A percentile compares a stretch with the other conserved stretches of the same genome.
Conservation (phyloP, 2,888 invertebrate genomes). For the Papilio elwesi region DNA sequence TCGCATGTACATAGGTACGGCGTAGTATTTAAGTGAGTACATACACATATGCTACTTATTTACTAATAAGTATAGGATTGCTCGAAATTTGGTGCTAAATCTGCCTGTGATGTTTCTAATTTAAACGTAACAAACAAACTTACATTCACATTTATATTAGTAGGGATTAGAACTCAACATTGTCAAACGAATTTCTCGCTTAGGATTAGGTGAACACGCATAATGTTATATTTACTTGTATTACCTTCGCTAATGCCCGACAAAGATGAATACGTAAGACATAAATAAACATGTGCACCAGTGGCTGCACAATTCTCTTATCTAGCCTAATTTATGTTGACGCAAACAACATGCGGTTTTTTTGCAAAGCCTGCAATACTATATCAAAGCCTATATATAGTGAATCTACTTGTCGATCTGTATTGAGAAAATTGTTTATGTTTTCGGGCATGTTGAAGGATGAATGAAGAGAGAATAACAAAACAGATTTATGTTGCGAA, state of each 20-base stretch:
- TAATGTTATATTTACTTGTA: background rate
- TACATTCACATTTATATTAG: too few species aligned
- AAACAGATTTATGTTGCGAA: too few species aligned
- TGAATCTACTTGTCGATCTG: background rate
- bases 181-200: too few species aligned
- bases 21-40: constrained; percentile 15
- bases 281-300: constrained; percentile 28
- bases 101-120: too few species aligned
- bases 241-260: background rate
- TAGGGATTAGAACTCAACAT: too few species aligned
- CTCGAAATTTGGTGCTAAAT: too few species aligned
- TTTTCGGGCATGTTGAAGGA: too few species aligned
- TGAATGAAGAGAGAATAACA: too few species aligned
- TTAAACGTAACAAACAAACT: too few species aligned
- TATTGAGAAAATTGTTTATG: too few species aligned
- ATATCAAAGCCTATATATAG: background rate
- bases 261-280: background rate
- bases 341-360: constrained; percentile 2
- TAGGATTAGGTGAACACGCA: too few species aligned
- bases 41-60: background rate
- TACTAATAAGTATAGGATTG: background rate
- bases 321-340: constrained; percentile 12
- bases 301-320: constrained; percentile 12
- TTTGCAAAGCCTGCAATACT: background rate
- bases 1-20: constrained; percentile 17